phyloP scores from a whole-genome alignment of 1,140 invertebrate species.

The Lordiphosa collinella region DNA sequence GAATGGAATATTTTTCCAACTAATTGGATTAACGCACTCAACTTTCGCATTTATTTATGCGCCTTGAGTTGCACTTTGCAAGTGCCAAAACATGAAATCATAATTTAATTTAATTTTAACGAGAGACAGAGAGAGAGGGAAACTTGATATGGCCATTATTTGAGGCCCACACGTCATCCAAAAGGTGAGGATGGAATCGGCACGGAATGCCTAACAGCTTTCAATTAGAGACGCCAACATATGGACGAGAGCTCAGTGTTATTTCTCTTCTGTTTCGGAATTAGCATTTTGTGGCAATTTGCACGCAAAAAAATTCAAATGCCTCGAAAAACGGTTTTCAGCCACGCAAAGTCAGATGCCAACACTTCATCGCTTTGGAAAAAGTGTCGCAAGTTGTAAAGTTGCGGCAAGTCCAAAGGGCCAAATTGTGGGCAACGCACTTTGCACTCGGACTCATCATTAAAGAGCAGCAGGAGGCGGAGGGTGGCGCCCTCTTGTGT shows the following conservation, averaged over 20 bases:
- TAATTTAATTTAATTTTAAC: constrained; percentile 65
- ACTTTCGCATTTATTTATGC: constrained; percentile 12
- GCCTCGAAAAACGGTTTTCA: constrained; percentile 37
- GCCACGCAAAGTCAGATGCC: constrained; percentile 43
- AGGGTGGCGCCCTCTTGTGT: constrained; percentile 36
- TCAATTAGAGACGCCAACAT: constrained; percentile 50
- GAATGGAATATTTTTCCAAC: constrained; percentile 28
- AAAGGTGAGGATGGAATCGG: neutral
- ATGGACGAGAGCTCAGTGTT: constrained; percentile 3
- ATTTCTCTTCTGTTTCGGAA: constrained; percentile 14
- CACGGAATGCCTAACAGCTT: constrained; percentile 22
- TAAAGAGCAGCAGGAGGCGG: neutral
- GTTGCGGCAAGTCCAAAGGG: constrained; percentile 50
- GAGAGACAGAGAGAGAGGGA: constrained; percentile 20
- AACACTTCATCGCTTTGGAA: constrained; percentile 50
- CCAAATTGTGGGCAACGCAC: constrained; percentile 70
- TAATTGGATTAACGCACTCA: constrained; percentile 54
- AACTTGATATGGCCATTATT: constrained; percentile 32
- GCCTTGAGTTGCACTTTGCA: constrained; percentile 22
- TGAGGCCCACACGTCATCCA: constrained; percentile 16
- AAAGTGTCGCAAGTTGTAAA: constrained; percentile 54
- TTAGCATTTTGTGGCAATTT: constrained; percentile 63
- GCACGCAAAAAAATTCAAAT: constrained; percentile 52
- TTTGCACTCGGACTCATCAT: constrained; percentile 62
- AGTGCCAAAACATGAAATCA: constrained; percentile 75